Evolutionary conservation across 2,888 invertebrate genomes (phyloP), one percentile per base, ranked within the genome.

Genomic region (Abrostola tripartita): DNA sequence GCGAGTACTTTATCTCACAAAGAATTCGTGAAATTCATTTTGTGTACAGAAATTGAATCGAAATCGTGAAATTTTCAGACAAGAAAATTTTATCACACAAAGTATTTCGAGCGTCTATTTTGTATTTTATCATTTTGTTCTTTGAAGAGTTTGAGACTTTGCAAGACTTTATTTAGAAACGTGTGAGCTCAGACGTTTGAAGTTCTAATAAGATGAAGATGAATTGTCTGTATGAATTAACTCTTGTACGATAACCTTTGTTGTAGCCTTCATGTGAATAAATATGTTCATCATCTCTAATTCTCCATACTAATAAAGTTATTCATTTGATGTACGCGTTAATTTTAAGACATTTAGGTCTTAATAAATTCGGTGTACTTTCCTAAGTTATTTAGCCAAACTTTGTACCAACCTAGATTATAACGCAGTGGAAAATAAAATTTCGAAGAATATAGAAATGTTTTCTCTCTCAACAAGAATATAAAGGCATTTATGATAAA

Each of bases 1-100:
- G 51, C 62, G 56, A 67, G 52, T 52, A 73, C 59, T 74, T 70
- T 52, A 61, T 58, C 61, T 24, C 10, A 65, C 52, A 67, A 73
- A 64, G 64, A 64, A 67, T 74, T 67, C 55, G 50, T 49, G 37
- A 63, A 60, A 66, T 61, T 69, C 69, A 69, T 71, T 68, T 69
- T 76, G 47, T 69, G 12, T 61, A 61, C 61, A 76, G 55, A 73
- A 73, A 76, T 74, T 73, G 71, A 68, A 74, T 70, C 57, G 71
- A 71, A 56, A 47, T 71, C 61, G 24, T 62, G 62, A 60, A 71
- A 67, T 59, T 71, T 66, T 62, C 59, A 67, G 59, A 62, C 67
- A 59, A 59, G 67, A 62, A 60, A 57, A 71, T 71, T 67, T 67
- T 71, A 57, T 72, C 62, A 54, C 51, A 51, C 50, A 14, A 40